Percentiles rank a stretch among this genome's conserved stretches.
phyloP scores from a whole-genome alignment of 2,888 invertebrate genomes.

The Drosophila peninsularis region DNA sequence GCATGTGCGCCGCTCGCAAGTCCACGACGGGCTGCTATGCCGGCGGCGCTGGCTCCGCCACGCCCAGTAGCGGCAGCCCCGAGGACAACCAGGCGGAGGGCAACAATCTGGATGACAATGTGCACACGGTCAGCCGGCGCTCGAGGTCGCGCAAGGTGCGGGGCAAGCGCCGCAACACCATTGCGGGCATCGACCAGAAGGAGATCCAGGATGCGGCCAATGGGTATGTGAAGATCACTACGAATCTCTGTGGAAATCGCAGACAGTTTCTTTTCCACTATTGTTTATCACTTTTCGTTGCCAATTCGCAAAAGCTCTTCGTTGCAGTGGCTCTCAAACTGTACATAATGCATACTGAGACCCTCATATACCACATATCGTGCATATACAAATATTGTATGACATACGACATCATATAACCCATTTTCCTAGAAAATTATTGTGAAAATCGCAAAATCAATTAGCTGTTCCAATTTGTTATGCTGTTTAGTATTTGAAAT shows the following conservation, averaged over 20 bases:
- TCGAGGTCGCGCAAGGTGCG: conserved; percentile 91
- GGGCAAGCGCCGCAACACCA: conserved; percentile 94
- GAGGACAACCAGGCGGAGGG: conserved; percentile 72
- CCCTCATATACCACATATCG: conserved; percentile 20
- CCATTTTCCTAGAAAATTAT: conserved; percentile 38
- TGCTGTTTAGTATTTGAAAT: conserved; percentile 76
- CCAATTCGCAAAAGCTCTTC: conserved; percentile 32
- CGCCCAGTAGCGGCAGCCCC: conserved; percentile 67
- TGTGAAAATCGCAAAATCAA: conserved; percentile 32
- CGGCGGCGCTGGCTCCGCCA: conserved; percentile 46
- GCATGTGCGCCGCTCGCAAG: conserved; percentile 94
- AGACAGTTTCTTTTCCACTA: conserved; percentile 22
- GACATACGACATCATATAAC: conserved; percentile 19
- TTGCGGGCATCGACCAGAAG: conserved; percentile 95
- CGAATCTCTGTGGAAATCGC: neutral
- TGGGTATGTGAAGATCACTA: conserved; percentile 87
- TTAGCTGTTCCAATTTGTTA: conserved; percentile 78
- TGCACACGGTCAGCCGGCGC: conserved; percentile 89
- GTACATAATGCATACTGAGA: conserved; percentile 47
- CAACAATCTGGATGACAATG: conserved; percentile 85
- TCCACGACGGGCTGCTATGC: conserved; percentile 87
- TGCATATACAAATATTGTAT: conserved; percentile 9
- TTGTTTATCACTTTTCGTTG: conserved; percentile 42
- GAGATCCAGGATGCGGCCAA: conserved; percentile 94
- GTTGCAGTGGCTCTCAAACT: conserved; percentile 54